Evolutionary conservation across 2,113 vertebrate genomes (phyloP), one percentile per base, ranked within the genome.

Genomic region (Blennius ocellaris): DNA sequence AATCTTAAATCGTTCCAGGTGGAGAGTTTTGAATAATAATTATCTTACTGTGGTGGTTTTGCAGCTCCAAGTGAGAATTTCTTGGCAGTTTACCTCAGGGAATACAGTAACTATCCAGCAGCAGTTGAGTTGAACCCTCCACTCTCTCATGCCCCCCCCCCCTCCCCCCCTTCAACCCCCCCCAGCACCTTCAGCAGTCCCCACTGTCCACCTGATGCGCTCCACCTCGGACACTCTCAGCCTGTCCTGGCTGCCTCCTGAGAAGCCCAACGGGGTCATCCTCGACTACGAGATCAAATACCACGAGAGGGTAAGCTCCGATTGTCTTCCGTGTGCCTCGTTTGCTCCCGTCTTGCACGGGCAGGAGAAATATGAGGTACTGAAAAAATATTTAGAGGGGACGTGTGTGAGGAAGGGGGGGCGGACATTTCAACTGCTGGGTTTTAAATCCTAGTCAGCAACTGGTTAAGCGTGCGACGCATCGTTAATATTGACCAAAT

Each of bases 201-300:
- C 97, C 1, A 97, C 96, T 0, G 95, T 99, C 57, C 97, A 96
- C 71, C 93, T 97, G 88, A 96, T 98, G 93, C 96, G 96, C 82
- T 97, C 96, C 85, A 96, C 96, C 0, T 94, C 96, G 1, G 96
- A 95, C 92, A 97, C 96, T 59, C 94, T 99, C 86, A 98, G 96
- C 0, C 89, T 99, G 78, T 99, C 98, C 0, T 99, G 98, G 98
- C 94, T 96, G 3, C 96, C 97, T 2, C 98, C 98, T 0, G 97
- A 99, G 84, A 95, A 95, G 78, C 97, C 98, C 80, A 99, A 99
- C 0, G 98, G 98, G 47, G 96, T 99, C 91, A 99, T 99, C 89
- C 94, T 99, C 59, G 98, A 99, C 94, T 99, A 99, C 0, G 98
- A 99, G 92, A 98, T 99, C 87, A 98, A 98, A 89, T 99, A 99